These are phyloP conservation scores for Ligdia adustata DNA, from an alignment of 2,888 invertebrate species.

Conservation along the genomic window DNA sequence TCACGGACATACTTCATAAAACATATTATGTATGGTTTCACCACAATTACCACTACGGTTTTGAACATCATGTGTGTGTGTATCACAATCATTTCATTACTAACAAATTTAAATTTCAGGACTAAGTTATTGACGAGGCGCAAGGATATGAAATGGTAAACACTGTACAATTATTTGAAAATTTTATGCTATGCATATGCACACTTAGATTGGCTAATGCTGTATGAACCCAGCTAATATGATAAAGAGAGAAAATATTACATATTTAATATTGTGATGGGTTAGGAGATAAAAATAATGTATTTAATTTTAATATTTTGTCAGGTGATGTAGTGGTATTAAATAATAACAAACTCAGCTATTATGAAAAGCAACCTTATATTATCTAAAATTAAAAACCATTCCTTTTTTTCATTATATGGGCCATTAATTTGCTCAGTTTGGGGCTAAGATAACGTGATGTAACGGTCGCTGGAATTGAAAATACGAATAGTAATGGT, in stretches of 20 bases:
- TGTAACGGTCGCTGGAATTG: too few relatives aligned
- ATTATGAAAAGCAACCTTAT: too few relatives aligned
- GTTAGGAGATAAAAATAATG: conserved; percentile 16
- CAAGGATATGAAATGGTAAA: conserved; percentile 94
- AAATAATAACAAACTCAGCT: too few relatives aligned
- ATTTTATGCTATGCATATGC: conserved; percentile 69
- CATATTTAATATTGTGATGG: conserved; percentile 21
- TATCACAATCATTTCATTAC: conserved; percentile 76
- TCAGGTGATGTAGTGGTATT: background rate
- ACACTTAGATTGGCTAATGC: conserved; percentile 62
- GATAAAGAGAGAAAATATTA: conserved; percentile 27
- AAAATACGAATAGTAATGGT: too few relatives aligned
- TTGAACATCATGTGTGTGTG: conserved; percentile 40
- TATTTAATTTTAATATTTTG: background rate
- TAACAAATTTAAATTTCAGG: conserved; percentile 88
- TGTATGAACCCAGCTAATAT: conserved; percentile 43
- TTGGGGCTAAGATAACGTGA: too few relatives aligned
- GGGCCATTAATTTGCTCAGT: too few relatives aligned
- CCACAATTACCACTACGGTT: too few relatives aligned
- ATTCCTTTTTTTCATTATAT: too few relatives aligned
- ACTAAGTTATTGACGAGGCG: conserved; percentile 94
- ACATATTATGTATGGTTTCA: conserved; percentile 19
- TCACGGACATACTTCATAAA: conserved; percentile 2
- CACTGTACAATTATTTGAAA: conserved; percentile 50
- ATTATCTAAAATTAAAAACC: too few relatives aligned